Conservation (phyloP, 2,888 invertebrate genomes). For the Mesodorylaimus sp. region DNA sequence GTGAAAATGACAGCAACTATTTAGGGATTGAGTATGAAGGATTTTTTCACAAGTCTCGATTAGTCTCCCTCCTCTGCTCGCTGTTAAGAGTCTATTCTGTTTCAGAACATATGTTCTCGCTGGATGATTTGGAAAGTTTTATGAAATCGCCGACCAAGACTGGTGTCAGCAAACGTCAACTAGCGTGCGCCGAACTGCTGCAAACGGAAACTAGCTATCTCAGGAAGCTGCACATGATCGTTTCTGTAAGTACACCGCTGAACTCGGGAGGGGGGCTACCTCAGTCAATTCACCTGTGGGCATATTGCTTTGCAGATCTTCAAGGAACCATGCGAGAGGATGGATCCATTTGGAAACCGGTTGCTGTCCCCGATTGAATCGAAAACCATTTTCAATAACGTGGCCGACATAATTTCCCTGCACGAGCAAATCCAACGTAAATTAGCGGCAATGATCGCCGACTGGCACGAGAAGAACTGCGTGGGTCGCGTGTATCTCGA, state of each 20-base stretch:
- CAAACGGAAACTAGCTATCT: slow-evolving; percentile 97
- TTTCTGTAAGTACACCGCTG: slow-evolving; percentile 43
- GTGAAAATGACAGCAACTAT: too few relatives aligned
- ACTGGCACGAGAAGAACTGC: slow-evolving; percentile 70
- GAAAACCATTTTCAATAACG: slow-evolving; percentile 17
- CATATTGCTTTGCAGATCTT: slow-evolving; percentile 49
- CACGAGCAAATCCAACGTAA: slow-evolving; percentile 55
- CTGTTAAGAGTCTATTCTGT: slow-evolving; percentile 10
- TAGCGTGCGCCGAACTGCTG: slow-evolving; percentile 70
- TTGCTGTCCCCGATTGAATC: slow-evolving; percentile 25
- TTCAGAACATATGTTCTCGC: slow-evolving; percentile 17
- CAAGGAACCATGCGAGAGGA: slow-evolving; percentile 73
- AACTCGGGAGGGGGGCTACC: too few relatives aligned
- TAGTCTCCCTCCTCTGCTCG: background rate
- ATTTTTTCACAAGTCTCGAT: background rate
- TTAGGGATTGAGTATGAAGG: background rate
- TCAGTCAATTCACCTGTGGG: background rate
- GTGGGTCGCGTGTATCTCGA: slow-evolving; percentile 72
- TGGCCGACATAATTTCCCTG: slow-evolving; percentile 71
- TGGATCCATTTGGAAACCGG: slow-evolving; percentile 48
- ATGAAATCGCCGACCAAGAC: slow-evolving; percentile 14
- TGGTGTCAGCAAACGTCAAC: slow-evolving; percentile 47
- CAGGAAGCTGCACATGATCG: slow-evolving; percentile 73
- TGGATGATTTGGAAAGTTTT: slow-evolving; percentile 16
- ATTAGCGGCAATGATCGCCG: slow-evolving; percentile 42